A percentile compares a stretch with the other conserved stretches of the same genome.
Evolutionary conservation across 2,797 vertebrate genomes (phyloP).

Genomic region (Novumbra hubbsi): DNA sequence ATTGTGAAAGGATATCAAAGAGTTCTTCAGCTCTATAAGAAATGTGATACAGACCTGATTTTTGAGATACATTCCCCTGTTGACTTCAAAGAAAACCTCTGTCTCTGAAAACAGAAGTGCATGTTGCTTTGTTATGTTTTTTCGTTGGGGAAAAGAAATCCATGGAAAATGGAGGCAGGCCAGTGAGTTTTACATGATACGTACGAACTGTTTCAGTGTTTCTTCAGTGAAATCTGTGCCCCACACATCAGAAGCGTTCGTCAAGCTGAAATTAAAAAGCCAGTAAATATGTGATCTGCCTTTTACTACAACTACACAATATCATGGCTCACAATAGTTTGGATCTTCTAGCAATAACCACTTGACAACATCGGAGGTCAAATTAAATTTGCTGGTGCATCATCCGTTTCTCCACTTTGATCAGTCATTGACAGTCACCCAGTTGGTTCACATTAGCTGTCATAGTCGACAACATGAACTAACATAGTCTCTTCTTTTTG

Average conservation of each 20-base stretch:
- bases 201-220: slow-evolving; percentile 54
- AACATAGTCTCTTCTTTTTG: too few species aligned
- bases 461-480: too few species aligned
- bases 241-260: slow-evolving; percentile 69
- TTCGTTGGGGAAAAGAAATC: not conserved
- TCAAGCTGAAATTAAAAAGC: slow-evolving; percentile 54
- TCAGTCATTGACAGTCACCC: too few species aligned
- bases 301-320: not conserved
- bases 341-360: not conserved
- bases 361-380: not conserved
- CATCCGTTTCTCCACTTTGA: too few species aligned
- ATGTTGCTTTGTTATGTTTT: not conserved
- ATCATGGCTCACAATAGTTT: not conserved
- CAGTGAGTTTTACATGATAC: slow-evolving; percentile 16
- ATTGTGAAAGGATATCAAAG: not conserved
- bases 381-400: too few species aligned
- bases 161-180: too few species aligned
- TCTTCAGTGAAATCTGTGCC: slow-evolving; percentile 57
- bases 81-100: slow-evolving; percentile 56
- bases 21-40: not conserved
- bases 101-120: slow-evolving; percentile 50
- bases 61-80: slow-evolving; percentile 63
- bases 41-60: slow-evolving; percentile 57
- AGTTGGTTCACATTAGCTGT: too few species aligned
- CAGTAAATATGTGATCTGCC: not conserved